Percentiles rank a stretch among this genome's conserved stretches.
Conservation (phyloP, 30 jellyfish, hydroid and myxozoan species). For the Morbakka virulenta region DNA sequence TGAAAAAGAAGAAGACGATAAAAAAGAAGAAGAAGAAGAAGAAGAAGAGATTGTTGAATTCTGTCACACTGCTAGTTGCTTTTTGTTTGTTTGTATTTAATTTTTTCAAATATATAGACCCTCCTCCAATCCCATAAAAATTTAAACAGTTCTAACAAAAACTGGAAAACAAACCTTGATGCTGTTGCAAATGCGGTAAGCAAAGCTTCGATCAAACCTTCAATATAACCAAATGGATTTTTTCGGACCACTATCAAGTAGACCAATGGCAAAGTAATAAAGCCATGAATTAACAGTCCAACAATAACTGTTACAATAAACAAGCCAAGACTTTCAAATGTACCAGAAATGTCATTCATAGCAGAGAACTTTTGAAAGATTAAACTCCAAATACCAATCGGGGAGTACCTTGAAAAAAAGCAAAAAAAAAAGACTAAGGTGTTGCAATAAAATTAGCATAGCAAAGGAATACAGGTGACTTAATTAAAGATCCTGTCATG, state of each 20-base stretch:
- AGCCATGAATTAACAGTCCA: constrained; percentile 78
- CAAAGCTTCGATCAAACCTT: constrained; percentile 68
- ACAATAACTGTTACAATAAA: constrained; percentile 80
- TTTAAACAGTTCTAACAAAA: too few relatives aligned
- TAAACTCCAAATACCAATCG: constrained; percentile 91
- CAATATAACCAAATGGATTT: constrained; percentile 64
- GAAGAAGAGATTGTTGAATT: too few relatives aligned
- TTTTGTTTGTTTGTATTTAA: too few relatives aligned
- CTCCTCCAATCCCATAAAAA: too few relatives aligned
- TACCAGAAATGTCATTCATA: constrained; percentile 65
- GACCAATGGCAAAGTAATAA: constrained; percentile 61
- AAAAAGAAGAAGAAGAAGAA: too few relatives aligned
- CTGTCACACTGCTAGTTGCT: too few relatives aligned
- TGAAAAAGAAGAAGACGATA: too few relatives aligned
- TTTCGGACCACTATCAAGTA: constrained; percentile 57
- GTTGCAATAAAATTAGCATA: too few relatives aligned
- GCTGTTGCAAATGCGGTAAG: constrained; percentile 74
- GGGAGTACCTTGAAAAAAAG: constrained; percentile 68
- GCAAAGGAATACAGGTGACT: too few relatives aligned
- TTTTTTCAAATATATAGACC: too few relatives aligned
- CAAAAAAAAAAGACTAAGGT: not conserved
- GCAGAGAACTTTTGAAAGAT: constrained; percentile 80
- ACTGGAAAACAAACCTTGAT: constrained; percentile 39
- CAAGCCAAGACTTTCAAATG: constrained; percentile 92
- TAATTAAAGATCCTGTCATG: too few relatives aligned